Evolutionary conservation across 1,140 invertebrate genomes (phyloP).

Genomic region (Pseudomyrmex flavicornis): DNA sequence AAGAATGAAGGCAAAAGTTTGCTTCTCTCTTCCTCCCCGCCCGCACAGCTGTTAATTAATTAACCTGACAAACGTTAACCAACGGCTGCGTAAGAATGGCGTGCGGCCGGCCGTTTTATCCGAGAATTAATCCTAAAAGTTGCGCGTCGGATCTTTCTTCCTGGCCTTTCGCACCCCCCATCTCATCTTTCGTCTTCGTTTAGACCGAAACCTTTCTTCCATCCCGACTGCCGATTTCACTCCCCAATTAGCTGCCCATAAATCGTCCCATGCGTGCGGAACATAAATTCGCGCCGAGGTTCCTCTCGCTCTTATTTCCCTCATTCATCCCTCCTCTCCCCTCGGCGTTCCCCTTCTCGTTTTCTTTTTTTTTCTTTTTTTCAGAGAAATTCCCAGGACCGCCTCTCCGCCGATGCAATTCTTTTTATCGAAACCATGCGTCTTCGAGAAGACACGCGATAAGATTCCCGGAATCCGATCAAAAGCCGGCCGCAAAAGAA

Average conservation of each 20-base stretch:
- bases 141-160: constrained; percentile 47
- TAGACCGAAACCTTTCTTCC: neutral
- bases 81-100: constrained; percentile 23
- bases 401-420: constrained; percentile 1
- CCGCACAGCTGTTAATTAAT: constrained; percentile 77
- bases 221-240: constrained; percentile 16
- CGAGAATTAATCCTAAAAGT: constrained; percentile 62
- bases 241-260: constrained; percentile 65
- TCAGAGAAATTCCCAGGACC: constrained; percentile 35
- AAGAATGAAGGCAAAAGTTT: constrained; percentile 70
- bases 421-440: constrained; percentile 53
- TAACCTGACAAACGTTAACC: constrained; percentile 76
- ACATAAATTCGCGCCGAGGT: constrained; percentile 54
- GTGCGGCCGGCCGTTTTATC: constrained; percentile 39
- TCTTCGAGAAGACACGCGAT: constrained; percentile 55
- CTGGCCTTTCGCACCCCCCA: neutral
- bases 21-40: neutral
- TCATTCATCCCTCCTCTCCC: neutral
- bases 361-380: neutral
- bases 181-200: constrained; percentile 3
- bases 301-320: constrained; percentile 19
- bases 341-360: neutral
- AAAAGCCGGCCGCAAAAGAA: constrained; percentile 33
- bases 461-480: constrained; percentile 52
- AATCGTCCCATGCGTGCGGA: constrained; percentile 41